These are phyloP conservation scores for Pipistrellus kuhlii DNA, from an alignment of 2,797 vertebrate species.

Conservation along the genomic window DNA sequence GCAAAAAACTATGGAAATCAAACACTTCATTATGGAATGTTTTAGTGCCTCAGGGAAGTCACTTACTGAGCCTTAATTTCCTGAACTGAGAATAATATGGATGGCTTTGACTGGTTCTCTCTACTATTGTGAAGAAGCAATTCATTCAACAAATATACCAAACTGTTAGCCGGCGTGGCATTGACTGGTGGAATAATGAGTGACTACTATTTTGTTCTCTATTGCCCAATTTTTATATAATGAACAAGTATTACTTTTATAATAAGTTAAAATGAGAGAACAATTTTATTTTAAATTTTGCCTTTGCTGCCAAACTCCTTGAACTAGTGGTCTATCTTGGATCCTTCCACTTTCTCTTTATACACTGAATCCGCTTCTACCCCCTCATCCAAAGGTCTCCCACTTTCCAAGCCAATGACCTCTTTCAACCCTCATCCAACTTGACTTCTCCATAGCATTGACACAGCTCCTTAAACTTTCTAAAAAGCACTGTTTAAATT, in stretches of 20 bases:
- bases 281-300: constrained; percentile 55
- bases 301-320: constrained; percentile 54
- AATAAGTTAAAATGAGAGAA: neutral
- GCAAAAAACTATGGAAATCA: neutral
- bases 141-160: neutral
- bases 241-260: constrained; percentile 29
- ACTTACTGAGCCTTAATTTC: constrained; percentile 26
- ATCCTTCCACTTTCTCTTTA: neutral
- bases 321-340: neutral
- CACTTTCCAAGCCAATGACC: constrained; percentile 21
- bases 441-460: constrained; percentile 32
- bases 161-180: neutral
- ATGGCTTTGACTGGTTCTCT: neutral
- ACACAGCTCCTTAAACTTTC: constrained; percentile 46
- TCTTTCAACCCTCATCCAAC: constrained; percentile 38
- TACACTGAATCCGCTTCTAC: neutral
- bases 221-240: constrained; percentile 37
- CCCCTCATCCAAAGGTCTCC: neutral
- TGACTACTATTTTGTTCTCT: neutral
- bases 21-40: neutral
- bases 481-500: constrained; percentile 45
- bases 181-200: neutral
- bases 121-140: neutral
- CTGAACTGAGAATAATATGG: neutral
- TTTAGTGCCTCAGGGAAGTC: neutral